Conservation (phyloP, 1,140 invertebrate species). For the Heliconius nattereri region DNA sequence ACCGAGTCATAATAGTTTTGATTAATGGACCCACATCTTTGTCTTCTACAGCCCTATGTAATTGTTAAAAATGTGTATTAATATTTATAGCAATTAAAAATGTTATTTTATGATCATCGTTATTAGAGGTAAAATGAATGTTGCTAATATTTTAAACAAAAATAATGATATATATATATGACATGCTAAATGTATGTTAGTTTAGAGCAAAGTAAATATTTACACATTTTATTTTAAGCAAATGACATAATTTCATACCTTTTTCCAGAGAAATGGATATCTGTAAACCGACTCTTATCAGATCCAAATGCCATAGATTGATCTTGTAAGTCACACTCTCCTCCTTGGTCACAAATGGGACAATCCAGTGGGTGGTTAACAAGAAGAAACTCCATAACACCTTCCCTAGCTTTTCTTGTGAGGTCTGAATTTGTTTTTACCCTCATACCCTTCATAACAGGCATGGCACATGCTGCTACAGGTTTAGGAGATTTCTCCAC, state of each 20-base stretch:
- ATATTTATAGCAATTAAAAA: neutral
- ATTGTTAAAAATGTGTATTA: neutral
- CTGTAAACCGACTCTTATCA: slow-evolving; percentile 96
- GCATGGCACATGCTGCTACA: slow-evolving; percentile 99
- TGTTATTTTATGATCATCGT: neutral
- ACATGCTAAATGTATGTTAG: no score
- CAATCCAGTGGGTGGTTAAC: slow-evolving; percentile 99
- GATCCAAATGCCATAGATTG: slow-evolving; percentile 99
- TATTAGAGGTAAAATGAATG: neutral
- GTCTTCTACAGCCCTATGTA: slow-evolving; percentile 95
- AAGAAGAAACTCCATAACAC: slow-evolving; percentile 99
- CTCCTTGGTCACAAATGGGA: slow-evolving; percentile 99
- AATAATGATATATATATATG: no score
- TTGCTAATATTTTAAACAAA: no score
- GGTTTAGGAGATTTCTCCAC: slow-evolving; percentile 97
- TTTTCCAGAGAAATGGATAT: slow-evolving; percentile 96
- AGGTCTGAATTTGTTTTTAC: slow-evolving; percentile 99
- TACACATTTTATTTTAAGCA: no score
- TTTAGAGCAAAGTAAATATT: no score
- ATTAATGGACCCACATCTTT: slow-evolving; percentile 99
- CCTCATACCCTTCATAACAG: slow-evolving; percentile 98
- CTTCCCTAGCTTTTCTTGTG: slow-evolving; percentile 94
- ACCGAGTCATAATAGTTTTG: slow-evolving; percentile 99
- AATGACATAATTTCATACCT: slow-evolving; percentile 77
- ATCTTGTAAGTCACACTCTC: slow-evolving; percentile 99